A percentile compares a stretch with the other conserved stretches of the same genome.
Conservation (phyloP, 2,888 invertebrate species). For the Lasioglossum villosulum region DNA sequence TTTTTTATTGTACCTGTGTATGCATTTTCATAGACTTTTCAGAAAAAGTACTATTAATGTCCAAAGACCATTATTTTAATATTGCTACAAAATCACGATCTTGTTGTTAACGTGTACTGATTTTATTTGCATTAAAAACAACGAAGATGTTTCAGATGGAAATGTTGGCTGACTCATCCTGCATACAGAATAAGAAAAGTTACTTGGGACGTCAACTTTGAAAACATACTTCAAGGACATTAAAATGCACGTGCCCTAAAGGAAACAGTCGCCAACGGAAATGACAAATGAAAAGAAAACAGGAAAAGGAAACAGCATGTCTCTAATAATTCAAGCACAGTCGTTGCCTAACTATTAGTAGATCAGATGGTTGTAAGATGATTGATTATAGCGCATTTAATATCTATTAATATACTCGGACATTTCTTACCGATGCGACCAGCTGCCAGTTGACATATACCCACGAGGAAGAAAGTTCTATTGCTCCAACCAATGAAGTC, state of each 20-base stretch:
- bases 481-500: conserved; percentile 90
- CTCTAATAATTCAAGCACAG: not conserved
- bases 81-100: too few relatives aligned
- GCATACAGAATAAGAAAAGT: too few relatives aligned
- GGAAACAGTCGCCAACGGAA: not conserved
- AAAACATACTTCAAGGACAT: too few relatives aligned
- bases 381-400: not conserved
- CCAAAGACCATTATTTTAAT: too few relatives aligned
- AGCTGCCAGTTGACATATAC: conserved; percentile 88
- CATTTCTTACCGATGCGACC: conserved; percentile 87
- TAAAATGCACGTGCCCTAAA: too few relatives aligned
- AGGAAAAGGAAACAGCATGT: not conserved
- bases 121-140: too few relatives aligned
- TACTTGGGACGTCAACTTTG: too few relatives aligned
- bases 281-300: not conserved
- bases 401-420: not conserved
- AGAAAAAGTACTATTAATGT: too few relatives aligned
- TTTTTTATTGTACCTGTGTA: too few relatives aligned
- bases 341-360: not conserved
- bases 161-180: not conserved
- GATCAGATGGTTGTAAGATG: not conserved
- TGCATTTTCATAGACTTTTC: too few relatives aligned
- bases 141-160: not conserved
- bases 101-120: too few relatives aligned
- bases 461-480: conserved; percentile 89